phyloP scores from a whole-genome alignment of 2,888 invertebrate genomes.

The Drosophila neonasuta region DNA sequence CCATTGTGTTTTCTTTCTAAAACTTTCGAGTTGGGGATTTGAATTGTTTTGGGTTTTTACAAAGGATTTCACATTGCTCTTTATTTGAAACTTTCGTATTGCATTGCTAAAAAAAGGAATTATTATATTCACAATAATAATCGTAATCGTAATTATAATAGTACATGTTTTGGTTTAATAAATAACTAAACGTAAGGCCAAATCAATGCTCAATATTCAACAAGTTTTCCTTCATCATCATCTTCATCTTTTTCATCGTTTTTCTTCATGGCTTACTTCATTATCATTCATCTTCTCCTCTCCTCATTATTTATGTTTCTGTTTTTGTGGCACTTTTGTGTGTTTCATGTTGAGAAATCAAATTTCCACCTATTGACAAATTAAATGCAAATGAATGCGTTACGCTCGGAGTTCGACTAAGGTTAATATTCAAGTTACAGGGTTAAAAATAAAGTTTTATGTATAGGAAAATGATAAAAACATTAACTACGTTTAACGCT shows the following conservation, averaged over 20 bases:
- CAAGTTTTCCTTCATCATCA: slow-evolving; percentile 32
- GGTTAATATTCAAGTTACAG: slow-evolving; percentile 11
- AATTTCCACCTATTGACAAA: slow-evolving; percentile 54
- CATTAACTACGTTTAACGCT: slow-evolving; percentile 49
- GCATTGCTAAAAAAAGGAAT: slow-evolving; percentile 63
- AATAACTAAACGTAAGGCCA: slow-evolving; percentile 75
- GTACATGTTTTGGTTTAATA: slow-evolving; percentile 57
- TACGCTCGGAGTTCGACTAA: slow-evolving; percentile 49
- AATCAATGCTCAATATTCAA: slow-evolving; percentile 49
- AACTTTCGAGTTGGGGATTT: not conserved
- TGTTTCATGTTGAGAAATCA: slow-evolving; percentile 50
- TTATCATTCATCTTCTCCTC: slow-evolving; percentile 5
- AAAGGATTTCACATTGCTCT: slow-evolving; percentile 55
- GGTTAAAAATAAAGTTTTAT: slow-evolving; percentile 16
- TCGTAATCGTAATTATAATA: slow-evolving; percentile 60
- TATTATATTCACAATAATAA: slow-evolving; percentile 49
- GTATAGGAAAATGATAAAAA: slow-evolving; percentile 20
- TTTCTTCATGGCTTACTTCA: slow-evolving; percentile 27
- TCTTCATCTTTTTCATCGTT: not conserved
- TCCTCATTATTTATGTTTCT: slow-evolving; percentile 17
- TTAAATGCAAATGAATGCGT: slow-evolving; percentile 68
- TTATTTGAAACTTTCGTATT: slow-evolving; percentile 68
- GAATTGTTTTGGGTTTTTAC: slow-evolving; percentile 30
- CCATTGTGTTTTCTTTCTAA: slow-evolving; percentile 9
- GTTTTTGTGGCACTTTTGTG: slow-evolving; percentile 63